Evolutionary conservation across 2,888 invertebrate genomes (phyloP), one percentile per base, ranked within the genome.

Genomic region (Cheilosia urbana): DNA sequence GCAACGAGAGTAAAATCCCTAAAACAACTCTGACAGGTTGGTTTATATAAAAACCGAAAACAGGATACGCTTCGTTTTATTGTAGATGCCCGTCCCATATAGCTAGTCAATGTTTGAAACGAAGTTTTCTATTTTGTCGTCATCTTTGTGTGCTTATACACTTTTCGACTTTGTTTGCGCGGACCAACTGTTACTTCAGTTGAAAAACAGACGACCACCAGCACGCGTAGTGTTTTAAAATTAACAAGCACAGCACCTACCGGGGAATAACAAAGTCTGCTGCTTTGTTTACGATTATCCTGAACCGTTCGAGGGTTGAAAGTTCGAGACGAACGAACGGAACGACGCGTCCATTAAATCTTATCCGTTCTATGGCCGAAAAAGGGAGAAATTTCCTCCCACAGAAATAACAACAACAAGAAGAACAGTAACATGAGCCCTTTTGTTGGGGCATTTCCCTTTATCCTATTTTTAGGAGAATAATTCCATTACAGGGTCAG

Each of bases 11-110:
- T 13, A 13, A 75, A 58, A 75, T 45, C 47, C 53, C 30, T 63
- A 40, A 34, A 65, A 58, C 34, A 69, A 78, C 62, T 71, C 69
- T 69, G 69, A 78, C 78, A 78, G 78, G 78, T 78, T 78, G 69
- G 57, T 78, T 71, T 55, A 71, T 40, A 27, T 37, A 78, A 37
- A 78, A 53, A 15, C 34, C 34, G 17, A 11, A 37, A 55, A 37
- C 13, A 55, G 51, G 19, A 13, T 51, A 3, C 15, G 11, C 6
- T 27, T 27, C 13, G 19, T 21, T 45, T 17, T 51, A 19, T 4
- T 51, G 19, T 51, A 51, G 51, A 30, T 30, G 27, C 42, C 21
- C 34, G 9, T n/a, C 24, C 27, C 27, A 27, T 27, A 27, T 6
- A 27, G 6, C 27, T 42, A 57, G 42, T 40, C 15, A 40, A 55